phyloP scores from a whole-genome alignment of 2,113 vertebrate genomes.

The Thalassarche chlororhynchos region DNA sequence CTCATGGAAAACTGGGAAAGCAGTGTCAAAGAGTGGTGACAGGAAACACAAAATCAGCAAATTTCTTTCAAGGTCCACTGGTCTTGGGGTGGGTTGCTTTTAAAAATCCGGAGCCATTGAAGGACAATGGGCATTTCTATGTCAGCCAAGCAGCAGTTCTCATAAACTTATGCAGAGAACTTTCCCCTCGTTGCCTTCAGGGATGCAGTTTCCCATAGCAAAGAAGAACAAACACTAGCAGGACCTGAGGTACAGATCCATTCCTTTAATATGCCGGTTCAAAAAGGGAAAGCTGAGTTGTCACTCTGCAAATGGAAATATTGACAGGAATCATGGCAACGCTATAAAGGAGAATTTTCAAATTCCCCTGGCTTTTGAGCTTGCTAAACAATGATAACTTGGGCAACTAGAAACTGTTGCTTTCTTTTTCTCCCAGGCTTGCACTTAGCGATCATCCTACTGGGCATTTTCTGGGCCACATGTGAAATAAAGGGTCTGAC shows the following conservation, averaged over 20 bases:
- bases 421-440: neutral
- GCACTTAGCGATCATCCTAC: neutral
- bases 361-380: neutral
- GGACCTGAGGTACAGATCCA: neutral
- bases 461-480: neutral
- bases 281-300: neutral
- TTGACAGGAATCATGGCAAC: neutral
- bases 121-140: neutral
- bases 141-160: neutral
- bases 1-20: neutral
- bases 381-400: neutral
- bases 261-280: neutral
- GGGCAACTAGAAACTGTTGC: neutral
- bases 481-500: neutral
- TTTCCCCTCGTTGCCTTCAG: neutral
- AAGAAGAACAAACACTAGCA: neutral
- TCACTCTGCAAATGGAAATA: neutral
- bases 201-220: neutral
- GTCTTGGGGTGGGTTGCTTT: neutral
- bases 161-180: neutral
- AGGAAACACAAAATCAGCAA: neutral
- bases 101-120: fast-evolving
- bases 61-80: neutral
- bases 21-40: neutral
- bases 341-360: neutral